Base-by-base conservation (phyloP, 2,113 vertebrate species). In the Syngnathus scovelli region DNA sequence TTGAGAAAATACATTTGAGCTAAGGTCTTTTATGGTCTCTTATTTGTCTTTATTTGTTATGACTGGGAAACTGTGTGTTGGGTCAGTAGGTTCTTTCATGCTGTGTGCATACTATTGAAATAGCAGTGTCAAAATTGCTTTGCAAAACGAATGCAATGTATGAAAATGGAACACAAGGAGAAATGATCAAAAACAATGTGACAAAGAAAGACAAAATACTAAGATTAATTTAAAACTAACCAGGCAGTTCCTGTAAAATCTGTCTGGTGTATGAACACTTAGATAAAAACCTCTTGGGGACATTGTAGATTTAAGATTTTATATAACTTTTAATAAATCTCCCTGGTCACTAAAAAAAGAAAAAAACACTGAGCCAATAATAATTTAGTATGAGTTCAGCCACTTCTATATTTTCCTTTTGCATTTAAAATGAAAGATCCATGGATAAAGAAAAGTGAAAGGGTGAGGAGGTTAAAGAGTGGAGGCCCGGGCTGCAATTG, bases 391-490 rank as follows among this genome's bases (percentile, higher is more conserved):
- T 39, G 23, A 62, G 67, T 38, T 70, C 63, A 71, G 59, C 64
- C 51, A 59, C 23, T 76, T 66, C 61, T 78, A 76, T 73, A 71
- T 70, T 73, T 76, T 74, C 67, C 64, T 67, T 83, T 80, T 75
- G 67, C 71, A 82, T 83, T 86, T 72, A 68, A 85, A 81, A 56
- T 8, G 49, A 73, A 71, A 74, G 64, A 67, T 65, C 75, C 65
- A 38, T 67, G 46, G 60, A 67, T 75, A 82, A 73, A 37, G 18
- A 77, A 38, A n/a, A 77, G 56, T 66, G 44, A 73, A 73, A 72
- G 67, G 27, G 66, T 18, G 61, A 74, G 68, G 62, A 83, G 75
- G 75, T 83, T 79, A 79, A 83, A 81, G 67, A 79, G 70, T 67
- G 68, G 63, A 77, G 38, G 61, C 44, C 81, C 71, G 63, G 62